phyloP scores from a whole-genome alignment of 2,888 invertebrate genomes.

The Nymphalis urticae region DNA sequence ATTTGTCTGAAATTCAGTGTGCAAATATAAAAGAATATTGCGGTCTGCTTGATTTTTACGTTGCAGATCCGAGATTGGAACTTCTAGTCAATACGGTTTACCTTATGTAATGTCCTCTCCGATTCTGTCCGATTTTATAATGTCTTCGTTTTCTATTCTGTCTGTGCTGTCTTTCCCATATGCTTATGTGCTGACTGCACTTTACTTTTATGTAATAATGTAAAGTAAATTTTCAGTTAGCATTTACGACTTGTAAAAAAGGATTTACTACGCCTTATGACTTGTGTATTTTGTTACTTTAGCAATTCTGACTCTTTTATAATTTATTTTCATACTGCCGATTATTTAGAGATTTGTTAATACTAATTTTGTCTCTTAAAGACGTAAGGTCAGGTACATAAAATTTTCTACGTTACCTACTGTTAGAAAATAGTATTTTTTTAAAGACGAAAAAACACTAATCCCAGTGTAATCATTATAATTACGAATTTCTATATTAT shows the following conservation, averaged over 20 bases:
- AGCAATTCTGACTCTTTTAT: too few species aligned
- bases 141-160: conserved; percentile 45
- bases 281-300: too few species aligned
- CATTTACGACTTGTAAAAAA: too few species aligned
- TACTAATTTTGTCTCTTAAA: too few species aligned
- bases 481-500: not conserved
- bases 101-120: conserved; percentile 42
- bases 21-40: conserved; percentile 36
- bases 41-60: conserved; percentile 26
- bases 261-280: too few species aligned
- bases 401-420: too few species aligned
- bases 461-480: not conserved
- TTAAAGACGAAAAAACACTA: too few species aligned
- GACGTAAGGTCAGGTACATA: too few species aligned
- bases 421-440: too few species aligned
- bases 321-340: too few species aligned
- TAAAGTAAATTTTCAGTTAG: not conserved
- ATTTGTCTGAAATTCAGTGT: conserved; percentile 26
- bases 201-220: conserved; percentile 23
- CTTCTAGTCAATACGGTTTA: conserved; percentile 38
- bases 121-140: conserved; percentile 44
- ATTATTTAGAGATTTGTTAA: too few species aligned
- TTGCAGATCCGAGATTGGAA: conserved; percentile 30
- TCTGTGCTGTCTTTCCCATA: conserved; percentile 39
- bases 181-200: conserved; percentile 26